Evolutionary conservation across 2,888 invertebrate species (phyloP).

Genomic region (Drosophila anceps): DNA sequence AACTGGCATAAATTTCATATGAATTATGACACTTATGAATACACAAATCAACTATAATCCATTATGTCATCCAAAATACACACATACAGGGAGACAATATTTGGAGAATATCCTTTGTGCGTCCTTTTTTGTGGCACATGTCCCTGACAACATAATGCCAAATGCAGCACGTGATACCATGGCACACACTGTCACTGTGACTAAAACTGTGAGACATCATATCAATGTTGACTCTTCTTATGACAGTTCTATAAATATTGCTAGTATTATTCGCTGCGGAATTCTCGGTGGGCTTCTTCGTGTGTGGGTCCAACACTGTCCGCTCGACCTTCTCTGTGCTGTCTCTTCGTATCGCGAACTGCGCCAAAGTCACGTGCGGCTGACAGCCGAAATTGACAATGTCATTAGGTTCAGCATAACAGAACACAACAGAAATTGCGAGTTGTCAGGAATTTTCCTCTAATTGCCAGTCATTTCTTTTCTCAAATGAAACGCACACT

Average conservation of each 20-base stretch:
- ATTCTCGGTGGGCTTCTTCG: conserved; percentile 33
- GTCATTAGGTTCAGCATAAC: conserved; percentile 52
- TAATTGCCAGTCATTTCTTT: conserved; percentile 54
- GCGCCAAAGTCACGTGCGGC: conserved; percentile 74
- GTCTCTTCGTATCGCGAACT: conserved; percentile 22
- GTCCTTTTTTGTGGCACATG: conserved; percentile 44
- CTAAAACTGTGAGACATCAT: conserved; percentile 33
- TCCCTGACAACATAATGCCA: conserved; percentile 57
- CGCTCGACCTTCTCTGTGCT: neutral
- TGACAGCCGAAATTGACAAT: conserved; percentile 71
- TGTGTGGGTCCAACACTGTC: conserved; percentile 33
- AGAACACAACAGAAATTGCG: conserved; percentile 7
- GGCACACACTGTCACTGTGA: conserved; percentile 13
- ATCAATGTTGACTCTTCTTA: conserved; percentile 29
- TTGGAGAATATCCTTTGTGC: conserved; percentile 42
- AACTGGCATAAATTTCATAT: conserved; percentile 66
- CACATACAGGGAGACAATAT: conserved; percentile 29
- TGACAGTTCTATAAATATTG: conserved; percentile 66
- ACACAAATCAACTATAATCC: conserved; percentile 51
- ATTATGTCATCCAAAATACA: conserved; percentile 49
- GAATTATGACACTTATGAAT: conserved; percentile 75
- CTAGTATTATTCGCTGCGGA: conserved; percentile 31
- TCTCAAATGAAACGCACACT: conserved; percentile 57
- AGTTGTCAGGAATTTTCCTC: conserved; percentile 40
- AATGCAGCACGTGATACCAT: conserved; percentile 71